Percentiles rank a stretch among this genome's conserved stretches.
Conservation (phyloP, 2,797 vertebrate genomes). For the Peromyscus melanophrys region DNA sequence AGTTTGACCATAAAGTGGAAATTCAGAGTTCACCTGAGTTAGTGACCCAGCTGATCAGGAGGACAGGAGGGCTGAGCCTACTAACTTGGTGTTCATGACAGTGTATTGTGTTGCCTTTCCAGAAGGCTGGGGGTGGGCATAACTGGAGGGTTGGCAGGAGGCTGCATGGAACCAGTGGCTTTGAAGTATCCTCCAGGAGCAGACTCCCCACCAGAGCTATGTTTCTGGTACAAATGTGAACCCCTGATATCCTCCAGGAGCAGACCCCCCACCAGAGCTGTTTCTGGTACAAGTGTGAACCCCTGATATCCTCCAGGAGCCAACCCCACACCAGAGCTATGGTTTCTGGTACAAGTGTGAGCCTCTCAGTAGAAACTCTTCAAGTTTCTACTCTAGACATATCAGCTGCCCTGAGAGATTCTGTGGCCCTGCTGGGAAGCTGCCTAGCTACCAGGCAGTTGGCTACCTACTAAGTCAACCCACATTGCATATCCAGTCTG, state of each 20-base stretch:
- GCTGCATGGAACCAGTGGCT: neutral
- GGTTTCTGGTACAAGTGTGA: neutral
- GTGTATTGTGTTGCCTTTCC: neutral
- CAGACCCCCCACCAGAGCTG: no score
- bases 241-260: no score
- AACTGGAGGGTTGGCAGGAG: neutral
- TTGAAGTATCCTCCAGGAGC: neutral
- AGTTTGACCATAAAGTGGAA: slow-evolving; percentile 29
- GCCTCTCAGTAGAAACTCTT: no score
- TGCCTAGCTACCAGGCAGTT: neutral
- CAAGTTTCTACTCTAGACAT: neutral
- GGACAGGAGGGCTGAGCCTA: neutral
- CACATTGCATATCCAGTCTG: neutral
- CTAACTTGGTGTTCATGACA: neutral
- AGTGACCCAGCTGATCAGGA: neutral
- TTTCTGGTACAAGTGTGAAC: no score
- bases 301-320: neutral
- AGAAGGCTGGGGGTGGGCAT: neutral
- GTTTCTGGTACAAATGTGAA: neutral
- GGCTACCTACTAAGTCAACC: neutral
- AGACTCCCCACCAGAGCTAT: neutral
- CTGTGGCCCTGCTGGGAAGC: neutral
- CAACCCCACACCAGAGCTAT: neutral
- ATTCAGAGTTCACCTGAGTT: neutral
- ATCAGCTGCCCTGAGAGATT: neutral